Base-by-base conservation (phyloP, 1,140 invertebrate species). In the Drosophila ambigua region DNA sequence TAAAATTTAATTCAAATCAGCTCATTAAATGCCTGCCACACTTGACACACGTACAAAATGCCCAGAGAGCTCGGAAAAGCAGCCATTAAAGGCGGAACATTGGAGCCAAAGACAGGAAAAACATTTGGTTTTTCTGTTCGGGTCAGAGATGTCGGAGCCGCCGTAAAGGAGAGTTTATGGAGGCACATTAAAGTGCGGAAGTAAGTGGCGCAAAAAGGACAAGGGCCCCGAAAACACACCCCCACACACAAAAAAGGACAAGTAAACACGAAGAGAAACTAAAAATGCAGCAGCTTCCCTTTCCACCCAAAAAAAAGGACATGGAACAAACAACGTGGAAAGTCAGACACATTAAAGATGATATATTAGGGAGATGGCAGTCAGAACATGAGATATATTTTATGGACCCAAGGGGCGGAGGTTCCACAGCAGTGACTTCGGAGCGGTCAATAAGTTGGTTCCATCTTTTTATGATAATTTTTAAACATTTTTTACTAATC, bases 1-100 rank as follows among this genome's bases (percentile, higher is more conserved):
- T 84, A 77, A 85, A 87, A 87, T 81, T 81, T 87, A 85, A 87
- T 84, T 85, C 68, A 87, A 85, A 85, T 85, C 83, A 82, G 75
- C 82, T 85, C 82, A 87, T 85, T 85, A 78, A 87, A 76, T 59
- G 82, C 82, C 74, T 78, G 79, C 62, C 78, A 78, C 76, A 81
- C 84, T 65, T 52, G 62, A 85, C 78, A 87, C 65, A 73, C 46
- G 74, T 65, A 69, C 68, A 50, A 52, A 80, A 76, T 59, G 53
- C 44, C 20, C 35, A 20, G 20, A 46, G 20, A 44, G 59, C 51
- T 67, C 16, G 59, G 11, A 35, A 43, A 26, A 41, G 24, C 59
- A 41, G 59, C 46, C 51, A 53, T 53, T 61, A 57, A 51, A 51
- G 49, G 45, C 51, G 44, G 49, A 53, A 69, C 69, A 51, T 58